phyloP scores from a whole-genome alignment of 2,797 vertebrate species.

The Xiphorhynchus erythropygius region DNA sequence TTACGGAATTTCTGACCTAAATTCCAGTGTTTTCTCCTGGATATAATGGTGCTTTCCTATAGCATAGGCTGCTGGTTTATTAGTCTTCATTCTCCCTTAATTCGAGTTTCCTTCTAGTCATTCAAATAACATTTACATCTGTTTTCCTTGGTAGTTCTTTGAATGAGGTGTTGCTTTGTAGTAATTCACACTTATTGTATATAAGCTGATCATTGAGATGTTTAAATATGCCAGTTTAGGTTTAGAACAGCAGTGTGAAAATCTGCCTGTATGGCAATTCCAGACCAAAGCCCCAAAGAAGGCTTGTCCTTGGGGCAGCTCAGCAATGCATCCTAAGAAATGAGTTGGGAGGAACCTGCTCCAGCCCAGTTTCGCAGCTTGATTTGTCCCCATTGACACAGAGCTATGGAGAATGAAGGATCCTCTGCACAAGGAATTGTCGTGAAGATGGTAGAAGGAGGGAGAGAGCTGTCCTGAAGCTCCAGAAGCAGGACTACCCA shows the following conservation, averaged over 20 bases:
- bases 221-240: neutral
- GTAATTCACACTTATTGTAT: neutral
- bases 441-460: neutral
- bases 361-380: neutral
- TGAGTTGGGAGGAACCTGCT: neutral
- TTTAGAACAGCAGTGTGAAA: neutral
- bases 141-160: neutral
- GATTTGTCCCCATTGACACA: neutral
- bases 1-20: slow-evolving; percentile 49
- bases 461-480: neutral
- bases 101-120: neutral
- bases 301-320: neutral
- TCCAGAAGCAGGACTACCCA: neutral
- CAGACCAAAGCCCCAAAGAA: neutral
- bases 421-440: neutral
- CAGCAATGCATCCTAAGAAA: neutral
- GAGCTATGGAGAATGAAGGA: fast-evolving
- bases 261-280: neutral
- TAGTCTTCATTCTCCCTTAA: neutral
- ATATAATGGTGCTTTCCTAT: neutral
- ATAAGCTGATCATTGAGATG: neutral
- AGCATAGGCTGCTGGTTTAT: neutral
- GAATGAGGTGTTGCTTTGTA: neutral
- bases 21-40: slow-evolving; percentile 10
- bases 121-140: neutral